A percentile compares a stretch with the other conserved stretches of the same genome.
These are phyloP conservation scores for Pedetes capensis DNA, from an alignment of 2,113 vertebrate species.

Conservation along the genomic window DNA sequence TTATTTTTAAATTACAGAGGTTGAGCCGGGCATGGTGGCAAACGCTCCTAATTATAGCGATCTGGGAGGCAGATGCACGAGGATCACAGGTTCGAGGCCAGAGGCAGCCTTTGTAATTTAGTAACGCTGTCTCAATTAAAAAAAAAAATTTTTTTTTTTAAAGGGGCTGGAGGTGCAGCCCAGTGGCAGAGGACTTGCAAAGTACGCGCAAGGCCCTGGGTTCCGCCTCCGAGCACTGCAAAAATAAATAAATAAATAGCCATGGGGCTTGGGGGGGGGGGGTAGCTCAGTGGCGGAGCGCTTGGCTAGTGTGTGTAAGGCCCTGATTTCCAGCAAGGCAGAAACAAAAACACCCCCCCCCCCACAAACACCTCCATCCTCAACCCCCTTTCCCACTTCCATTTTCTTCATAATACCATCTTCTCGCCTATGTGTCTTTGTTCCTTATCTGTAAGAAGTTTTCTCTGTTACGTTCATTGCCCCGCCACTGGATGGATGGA, in stretches of 20 bases:
- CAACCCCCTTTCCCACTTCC: neutral
- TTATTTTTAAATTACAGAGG: conserved; percentile 34
- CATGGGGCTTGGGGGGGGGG: no score
- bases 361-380: neutral
- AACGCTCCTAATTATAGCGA: no score
- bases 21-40: no score
- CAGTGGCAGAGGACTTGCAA: no score
- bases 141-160: no score
- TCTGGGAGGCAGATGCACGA: no score
- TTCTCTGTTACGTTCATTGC: neutral
- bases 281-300: neutral
- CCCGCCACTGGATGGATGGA: neutral
- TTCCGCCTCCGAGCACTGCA: neutral
- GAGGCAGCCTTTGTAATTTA: no score
- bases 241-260: neutral
- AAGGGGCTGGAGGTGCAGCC: neutral
- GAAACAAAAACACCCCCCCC: neutral
- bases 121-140: no score
- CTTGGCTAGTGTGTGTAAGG: no score
- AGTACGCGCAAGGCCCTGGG: no score
- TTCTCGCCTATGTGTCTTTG: neutral
- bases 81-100: no score
- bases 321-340: neutral
- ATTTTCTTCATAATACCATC: neutral
- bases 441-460: neutral